Base-by-base conservation (phyloP, 2,797 vertebrate species). In the Syngnathus acus region DNA sequence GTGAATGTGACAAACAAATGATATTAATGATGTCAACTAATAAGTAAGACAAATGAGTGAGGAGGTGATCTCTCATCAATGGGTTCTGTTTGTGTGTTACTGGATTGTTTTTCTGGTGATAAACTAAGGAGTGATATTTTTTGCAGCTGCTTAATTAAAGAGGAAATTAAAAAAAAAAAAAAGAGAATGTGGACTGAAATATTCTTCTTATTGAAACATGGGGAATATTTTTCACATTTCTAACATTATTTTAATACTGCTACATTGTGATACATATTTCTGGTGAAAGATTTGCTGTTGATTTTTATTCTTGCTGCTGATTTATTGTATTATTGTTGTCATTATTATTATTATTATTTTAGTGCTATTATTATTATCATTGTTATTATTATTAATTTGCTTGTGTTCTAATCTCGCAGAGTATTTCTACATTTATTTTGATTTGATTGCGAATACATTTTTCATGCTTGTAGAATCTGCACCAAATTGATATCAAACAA, bases 1-100 rank as follows among this genome's bases (percentile, higher is more conserved):
- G 45, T 72, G 71, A 62, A 63, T 51, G 2, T 21, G 62, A 66
- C 59, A 71, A 81, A 70, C 68, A 80, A 79, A 78, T 68, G 8
- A 55, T 62, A 3, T n/a, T 7, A 17, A 7, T 51, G 50, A 10
- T 51, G 9, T 51, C 50, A 69, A 65, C 67, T 57, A 1, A 51
- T 16, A 37, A 58, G 32, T 21, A 17, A 1, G 10, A 8, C 54
- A 32, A 32, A 32, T 32, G 32, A 4, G 32, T 32, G 32, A 32
- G 32, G 4, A 32, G 32, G 32, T 32, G 32, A 32, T 32, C 4
- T 32, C 32, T 4, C 32, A 32, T 32, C 32, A 32, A 32, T 32
- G 32, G 32, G 32, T 32, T 32, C 32, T 32, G 5, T 45, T 45
- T 45, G 4, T 45, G 43, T 14, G 10, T 11, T 11, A 14, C 43